A percentile compares a stretch with the other conserved stretches of the same genome.
Conservation (phyloP, 2,888 invertebrate genomes). For the Apodemia zela region DNA sequence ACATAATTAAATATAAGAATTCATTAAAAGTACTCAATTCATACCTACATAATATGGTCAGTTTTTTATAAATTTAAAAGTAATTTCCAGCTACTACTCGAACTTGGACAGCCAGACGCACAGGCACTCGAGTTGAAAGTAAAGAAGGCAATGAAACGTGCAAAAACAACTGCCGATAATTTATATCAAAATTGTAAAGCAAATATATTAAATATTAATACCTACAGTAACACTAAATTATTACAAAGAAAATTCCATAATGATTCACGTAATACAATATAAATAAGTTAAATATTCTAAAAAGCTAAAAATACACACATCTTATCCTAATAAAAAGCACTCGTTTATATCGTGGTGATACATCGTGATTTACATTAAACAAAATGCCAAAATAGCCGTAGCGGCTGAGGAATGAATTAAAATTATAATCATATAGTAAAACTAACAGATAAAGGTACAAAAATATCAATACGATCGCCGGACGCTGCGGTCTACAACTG, state of each 20-base stretch:
- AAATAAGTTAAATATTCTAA: conserved; percentile 81
- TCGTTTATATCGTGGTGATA: conserved; percentile 57
- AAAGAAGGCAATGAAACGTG: conserved; percentile 69
- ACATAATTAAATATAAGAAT: conserved; percentile 53
- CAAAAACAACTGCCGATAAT: conserved; percentile 69
- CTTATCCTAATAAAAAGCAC: conserved; percentile 79
- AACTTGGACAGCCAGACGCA: conserved; percentile 46
- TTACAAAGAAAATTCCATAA: conserved; percentile 77
- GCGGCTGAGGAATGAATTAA: conserved; percentile 65
- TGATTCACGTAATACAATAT: conserved; percentile 77
- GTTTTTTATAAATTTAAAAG: conserved; percentile 9
- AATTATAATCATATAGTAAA: conserved; percentile 56
- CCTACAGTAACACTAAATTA: conserved; percentile 77
- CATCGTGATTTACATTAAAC: conserved; percentile 45
- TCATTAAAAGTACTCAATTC: conserved; percentile 41
- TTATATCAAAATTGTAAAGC: conserved; percentile 67
- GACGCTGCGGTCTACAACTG: conserved; percentile 34
- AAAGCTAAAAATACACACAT: conserved; percentile 79
- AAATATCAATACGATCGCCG: conserved; percentile 59
- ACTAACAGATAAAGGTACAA: conserved; percentile 75
- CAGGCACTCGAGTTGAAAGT: conserved; percentile 69
- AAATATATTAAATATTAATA: conserved; percentile 78
- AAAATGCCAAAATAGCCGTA: conserved; percentile 59
- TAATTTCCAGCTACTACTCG: conserved; percentile 13
- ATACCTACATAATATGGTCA: conserved; percentile 49